Evolutionary conservation across 2,113 vertebrate species (phyloP), one percentile per base, ranked within the genome.

Genomic region (Tetrao urogallus): DNA sequence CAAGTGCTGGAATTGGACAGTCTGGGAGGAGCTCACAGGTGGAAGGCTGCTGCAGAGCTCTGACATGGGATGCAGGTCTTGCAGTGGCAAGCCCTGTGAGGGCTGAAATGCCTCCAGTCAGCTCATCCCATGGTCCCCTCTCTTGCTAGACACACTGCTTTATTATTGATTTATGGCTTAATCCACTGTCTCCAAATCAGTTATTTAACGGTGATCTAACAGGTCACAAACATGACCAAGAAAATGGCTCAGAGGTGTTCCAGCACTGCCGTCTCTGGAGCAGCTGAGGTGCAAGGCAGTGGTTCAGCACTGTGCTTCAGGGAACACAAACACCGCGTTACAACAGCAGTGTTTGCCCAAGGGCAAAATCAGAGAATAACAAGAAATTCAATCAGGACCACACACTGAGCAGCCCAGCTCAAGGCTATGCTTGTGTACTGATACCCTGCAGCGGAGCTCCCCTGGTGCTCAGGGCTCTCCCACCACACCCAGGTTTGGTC

Each of bases 261-360:
- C 18, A 24, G 65, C 63, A 8, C 54, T 24, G 72, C 0, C 0
- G 18, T 5, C 45, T 43, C 70, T 0, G 0, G 61, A 48, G 70
- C 1, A 2, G 14, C 8, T 32, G 8, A 43, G 21, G 45, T 54
- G 24, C 2, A 48, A 22, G 0, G 0, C 61, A 7, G 82, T 1
- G n/a, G 11, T 21, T 54, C 73, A 93, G 57, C 18, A 27, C 12
- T 0, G 1, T 9, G 54, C 34, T 2, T 2, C 14, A 38, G 14
- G 6, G 15, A 67, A 32, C n/a, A 56, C 75, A 43, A 61, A 65
- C 90, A 90, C 43, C 54, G 8, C 38, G 20, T 32, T 50, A 1
- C 3, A 58, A 1, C 3, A 58, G 28, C 2, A 0, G 7, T 7
- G 20, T 34, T 66, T 69, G 74, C 73, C 69, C 77, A 15, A 60